phyloP scores from a whole-genome alignment of 1,140 invertebrate species.

The Hylaeus anthracinus region DNA sequence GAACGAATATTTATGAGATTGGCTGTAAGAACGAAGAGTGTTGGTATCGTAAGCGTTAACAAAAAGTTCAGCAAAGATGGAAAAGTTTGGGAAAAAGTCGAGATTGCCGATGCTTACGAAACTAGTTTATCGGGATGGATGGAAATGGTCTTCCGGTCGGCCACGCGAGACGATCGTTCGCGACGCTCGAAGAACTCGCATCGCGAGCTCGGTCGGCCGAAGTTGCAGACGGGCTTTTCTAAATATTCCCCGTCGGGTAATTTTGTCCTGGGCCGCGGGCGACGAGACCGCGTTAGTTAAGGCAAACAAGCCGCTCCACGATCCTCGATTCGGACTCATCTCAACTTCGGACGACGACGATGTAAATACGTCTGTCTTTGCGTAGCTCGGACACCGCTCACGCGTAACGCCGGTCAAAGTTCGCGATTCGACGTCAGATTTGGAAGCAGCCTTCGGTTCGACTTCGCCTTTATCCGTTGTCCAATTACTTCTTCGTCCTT shows the following conservation, averaged over 20 bases:
- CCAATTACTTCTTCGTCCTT: no score
- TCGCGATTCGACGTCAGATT: background rate
- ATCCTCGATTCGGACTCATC: constrained; percentile 1
- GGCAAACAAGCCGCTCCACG: constrained; percentile 11
- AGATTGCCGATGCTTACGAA: no score
- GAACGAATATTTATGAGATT: no score
- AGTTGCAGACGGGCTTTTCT: background rate
- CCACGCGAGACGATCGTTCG: no score
- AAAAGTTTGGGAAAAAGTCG: no score
- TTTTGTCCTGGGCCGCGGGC: background rate
- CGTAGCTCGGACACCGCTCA: background rate
- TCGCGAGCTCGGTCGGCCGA: background rate
- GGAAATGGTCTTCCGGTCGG: no score
- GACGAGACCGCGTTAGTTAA: background rate
- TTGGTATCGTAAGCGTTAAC: no score
- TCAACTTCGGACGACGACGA: constrained; percentile 6
- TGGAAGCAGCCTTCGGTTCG: background rate
- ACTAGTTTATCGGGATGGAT: no score
- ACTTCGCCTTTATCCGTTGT: background rate
- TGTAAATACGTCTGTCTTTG: constrained; percentile 18
- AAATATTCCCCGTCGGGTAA: constrained; percentile 1
- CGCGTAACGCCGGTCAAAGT: constrained; percentile 33
- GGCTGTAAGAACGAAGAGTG: no score
- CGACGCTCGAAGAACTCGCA: no score
- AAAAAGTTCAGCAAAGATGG: no score